Evolutionary conservation across 2,113 vertebrate species (phyloP), one percentile per base, ranked within the genome.

Genomic region (Rousettus leschenaultii): DNA sequence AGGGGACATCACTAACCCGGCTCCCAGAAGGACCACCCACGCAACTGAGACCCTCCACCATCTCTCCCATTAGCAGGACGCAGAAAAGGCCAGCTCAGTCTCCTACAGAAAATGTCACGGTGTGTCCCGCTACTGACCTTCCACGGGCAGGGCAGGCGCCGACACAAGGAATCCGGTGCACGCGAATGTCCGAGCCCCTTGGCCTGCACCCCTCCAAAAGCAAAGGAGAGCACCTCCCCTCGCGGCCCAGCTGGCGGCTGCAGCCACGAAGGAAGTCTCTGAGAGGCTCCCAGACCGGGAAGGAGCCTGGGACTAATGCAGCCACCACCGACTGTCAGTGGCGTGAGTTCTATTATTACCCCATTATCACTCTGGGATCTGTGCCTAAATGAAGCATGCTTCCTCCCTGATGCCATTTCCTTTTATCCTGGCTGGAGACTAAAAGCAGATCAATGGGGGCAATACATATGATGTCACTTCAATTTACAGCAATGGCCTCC

Each of bases 321-420:
- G 98, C 96, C 96, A 97, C 96, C 96, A 97, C 91, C 51, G 15
- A 98, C 65, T 95, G 98, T 98, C 98, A 96, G 98, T 98, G 98
- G 98, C 97, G 65, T 98, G 98, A 98, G 98, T 99, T 99, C 99
- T 99, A 99, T 99, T 99, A 99, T 99, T 99, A 99, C 98, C 98
- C 98, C 98, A 99, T 99, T 99, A 99, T 98, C 98, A 98, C 98
- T 98, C 98, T 98, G 98, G 99, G 98, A 99, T 99, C 98, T 98
- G 98, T 98, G 99, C 98, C 98, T 98, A 98, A 98, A 98, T 63
- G 98, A 98, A 97, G 98, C 98, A 98, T 98, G 98, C 98, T 99
- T 99, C 99, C 99, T 98, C 98, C 97, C 98, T 98, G 98, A 98
- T 98, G 98, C 98, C 98, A 98, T 98, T 99, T 99, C 99, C 99